Conservation (phyloP, 1,140 invertebrate genomes). For the Hylaeus anthracinus region DNA sequence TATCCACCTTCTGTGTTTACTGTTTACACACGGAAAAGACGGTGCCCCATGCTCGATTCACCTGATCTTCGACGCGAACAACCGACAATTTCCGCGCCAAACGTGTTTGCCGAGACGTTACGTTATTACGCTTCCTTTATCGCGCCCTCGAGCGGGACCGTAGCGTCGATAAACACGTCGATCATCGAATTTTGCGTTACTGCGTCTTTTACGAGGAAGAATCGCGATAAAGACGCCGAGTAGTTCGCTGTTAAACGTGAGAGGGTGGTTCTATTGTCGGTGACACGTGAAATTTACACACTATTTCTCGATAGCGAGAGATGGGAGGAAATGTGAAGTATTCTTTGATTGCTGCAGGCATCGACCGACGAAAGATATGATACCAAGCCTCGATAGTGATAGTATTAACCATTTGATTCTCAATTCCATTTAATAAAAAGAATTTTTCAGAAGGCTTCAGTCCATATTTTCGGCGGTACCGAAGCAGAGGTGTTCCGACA, state of each 20-base stretch:
- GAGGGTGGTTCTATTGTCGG: background rate
- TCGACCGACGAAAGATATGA: too few relatives aligned
- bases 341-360: too few relatives aligned
- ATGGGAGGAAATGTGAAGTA: too few relatives aligned
- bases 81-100: background rate
- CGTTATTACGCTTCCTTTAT: background rate
- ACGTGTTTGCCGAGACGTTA: background rate
- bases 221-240: constrained; percentile 18
- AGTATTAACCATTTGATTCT: too few relatives aligned
- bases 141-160: background rate
- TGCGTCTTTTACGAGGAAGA: constrained; percentile 29
- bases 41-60: background rate
- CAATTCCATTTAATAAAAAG: too few relatives aligned
- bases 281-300: constrained; percentile 26
- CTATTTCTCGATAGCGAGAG: background rate
- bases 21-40: constrained; percentile 26
- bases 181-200: constrained; percentile 30
- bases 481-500: constrained; percentile 25
- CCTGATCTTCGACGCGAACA: constrained; percentile 17
- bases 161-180: constrained; percentile 11
- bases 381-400: too few relatives aligned
- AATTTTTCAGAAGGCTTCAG: too few relatives aligned
- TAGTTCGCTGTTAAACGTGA: constrained; percentile 5
- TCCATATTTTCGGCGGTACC: too few relatives aligned
- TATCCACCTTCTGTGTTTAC: constrained; percentile 26